Percentiles rank a stretch among this genome's conserved stretches.
phyloP scores from a whole-genome alignment of 2,797 vertebrate species.

The Lutjanus campechanus region DNA sequence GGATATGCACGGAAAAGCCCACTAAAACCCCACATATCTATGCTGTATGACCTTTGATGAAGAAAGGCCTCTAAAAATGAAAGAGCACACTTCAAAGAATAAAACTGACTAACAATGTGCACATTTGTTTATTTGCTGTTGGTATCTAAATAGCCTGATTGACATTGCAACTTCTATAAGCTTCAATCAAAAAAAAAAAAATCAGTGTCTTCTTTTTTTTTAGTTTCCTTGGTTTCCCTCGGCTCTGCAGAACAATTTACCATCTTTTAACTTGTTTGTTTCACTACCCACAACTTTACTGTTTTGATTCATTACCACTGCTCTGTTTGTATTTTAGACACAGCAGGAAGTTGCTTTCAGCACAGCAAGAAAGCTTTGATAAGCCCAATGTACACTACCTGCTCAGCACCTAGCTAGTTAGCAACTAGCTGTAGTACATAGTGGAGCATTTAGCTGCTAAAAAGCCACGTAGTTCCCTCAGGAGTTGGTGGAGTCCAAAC shows the following conservation, averaged over 20 bases:
- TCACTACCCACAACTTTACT: neutral
- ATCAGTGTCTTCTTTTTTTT: too few relatives aligned
- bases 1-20: too few relatives aligned
- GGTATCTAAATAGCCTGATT: too few relatives aligned
- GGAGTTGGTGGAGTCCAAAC: neutral
- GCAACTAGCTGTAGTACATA: neutral
- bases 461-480: slow-evolving; percentile 1
- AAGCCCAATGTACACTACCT: neutral
- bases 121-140: too few relatives aligned
- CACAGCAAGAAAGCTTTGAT: neutral
- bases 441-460: neutral
- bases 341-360: neutral
- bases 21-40: too few relatives aligned
- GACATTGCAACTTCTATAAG: too few relatives aligned
- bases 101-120: too few relatives aligned
- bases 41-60: too few relatives aligned
- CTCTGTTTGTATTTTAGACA: neutral
- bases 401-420: neutral
- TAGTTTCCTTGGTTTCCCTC: neutral
- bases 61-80: too few relatives aligned
- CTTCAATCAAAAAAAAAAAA: too few relatives aligned
- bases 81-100: too few relatives aligned
- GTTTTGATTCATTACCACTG: neutral
- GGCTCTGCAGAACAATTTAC: neutral
- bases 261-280: neutral